Evolutionary conservation across 2,113 vertebrate species (phyloP).

Genomic region (Indri indri): DNA sequence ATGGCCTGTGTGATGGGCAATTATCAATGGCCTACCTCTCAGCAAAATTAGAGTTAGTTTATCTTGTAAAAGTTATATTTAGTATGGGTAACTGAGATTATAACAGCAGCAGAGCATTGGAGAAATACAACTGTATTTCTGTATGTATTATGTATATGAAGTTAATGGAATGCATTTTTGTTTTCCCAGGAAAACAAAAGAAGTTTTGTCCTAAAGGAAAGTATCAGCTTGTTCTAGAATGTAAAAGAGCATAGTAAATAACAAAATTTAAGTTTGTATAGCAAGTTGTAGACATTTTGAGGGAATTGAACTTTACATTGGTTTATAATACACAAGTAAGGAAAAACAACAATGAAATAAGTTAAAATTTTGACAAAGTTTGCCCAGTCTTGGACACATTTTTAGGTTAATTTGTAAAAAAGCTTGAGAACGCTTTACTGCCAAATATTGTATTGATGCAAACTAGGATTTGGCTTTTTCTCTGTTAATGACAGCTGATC

Average conservation of each 20-base stretch:
- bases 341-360: not conserved
- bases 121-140: not conserved
- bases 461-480: not conserved
- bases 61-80: slow-evolving; percentile 5
- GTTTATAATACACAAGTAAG: not conserved
- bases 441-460: not conserved
- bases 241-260: not conserved
- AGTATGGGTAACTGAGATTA: not conserved
- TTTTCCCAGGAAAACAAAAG: not conserved
- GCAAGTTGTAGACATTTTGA: not conserved
- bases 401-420: not conserved
- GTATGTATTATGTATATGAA: not conserved
- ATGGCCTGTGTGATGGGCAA: not conserved
- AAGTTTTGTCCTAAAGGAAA: not conserved
- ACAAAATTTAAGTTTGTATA: not conserved
- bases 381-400: not conserved
- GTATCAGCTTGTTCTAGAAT: not conserved
- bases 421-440: not conserved
- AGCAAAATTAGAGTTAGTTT: not conserved
- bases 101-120: not conserved
- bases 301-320: not conserved
- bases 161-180: not conserved
- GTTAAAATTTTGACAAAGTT: not conserved
- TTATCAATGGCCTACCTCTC: not conserved
- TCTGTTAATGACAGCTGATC: not conserved